Conservation (phyloP, 2,113 vertebrate genomes). For the Corythornis madagascariensis region DNA sequence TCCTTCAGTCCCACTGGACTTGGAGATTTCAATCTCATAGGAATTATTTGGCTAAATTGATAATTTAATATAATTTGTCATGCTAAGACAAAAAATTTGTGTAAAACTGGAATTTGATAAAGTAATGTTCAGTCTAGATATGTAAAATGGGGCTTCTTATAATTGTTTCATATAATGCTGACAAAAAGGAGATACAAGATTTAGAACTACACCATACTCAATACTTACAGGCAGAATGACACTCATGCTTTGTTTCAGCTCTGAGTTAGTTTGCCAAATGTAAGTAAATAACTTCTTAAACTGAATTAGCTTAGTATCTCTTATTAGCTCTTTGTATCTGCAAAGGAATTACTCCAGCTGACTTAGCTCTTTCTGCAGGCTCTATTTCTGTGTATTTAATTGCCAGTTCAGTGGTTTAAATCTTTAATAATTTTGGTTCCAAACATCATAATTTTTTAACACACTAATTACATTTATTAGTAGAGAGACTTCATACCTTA, state of each 20-base stretch:
- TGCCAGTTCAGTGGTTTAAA: background rate
- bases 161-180: background rate
- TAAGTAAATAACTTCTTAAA: background rate
- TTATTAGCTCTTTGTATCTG: background rate
- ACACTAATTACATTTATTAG: background rate
- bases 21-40: background rate
- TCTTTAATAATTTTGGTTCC: background rate
- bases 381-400: background rate
- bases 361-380: background rate
- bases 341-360: background rate
- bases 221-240: background rate
- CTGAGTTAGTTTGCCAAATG: background rate
- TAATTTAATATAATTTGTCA: background rate
- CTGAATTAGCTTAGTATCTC: background rate
- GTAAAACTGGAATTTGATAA: background rate
- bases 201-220: background rate
- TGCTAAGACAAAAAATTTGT: accelerated
- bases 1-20: background rate
- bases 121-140: background rate
- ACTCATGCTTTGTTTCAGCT: background rate
- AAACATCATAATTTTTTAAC: background rate
- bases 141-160: background rate
- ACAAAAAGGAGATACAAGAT: background rate
- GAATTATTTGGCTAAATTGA: background rate
- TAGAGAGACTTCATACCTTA: background rate